These are phyloP conservation scores for Incurvaria masculella DNA, from an alignment of 2,888 invertebrate genomes.

Conservation along the genomic window DNA sequence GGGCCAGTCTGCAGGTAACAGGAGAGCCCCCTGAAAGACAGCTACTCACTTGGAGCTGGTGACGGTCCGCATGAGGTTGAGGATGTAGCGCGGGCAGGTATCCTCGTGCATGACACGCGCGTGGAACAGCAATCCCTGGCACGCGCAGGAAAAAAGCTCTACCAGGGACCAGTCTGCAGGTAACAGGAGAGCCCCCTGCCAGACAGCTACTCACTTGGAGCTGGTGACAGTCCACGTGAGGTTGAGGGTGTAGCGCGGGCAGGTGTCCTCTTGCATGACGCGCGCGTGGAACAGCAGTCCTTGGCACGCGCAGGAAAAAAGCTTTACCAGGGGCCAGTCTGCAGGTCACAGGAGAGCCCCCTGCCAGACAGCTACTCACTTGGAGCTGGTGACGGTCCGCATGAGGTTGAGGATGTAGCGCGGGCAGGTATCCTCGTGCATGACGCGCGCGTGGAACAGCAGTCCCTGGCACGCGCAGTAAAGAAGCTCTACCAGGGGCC, in stretches of 20 bases:
- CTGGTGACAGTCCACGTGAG: too few species aligned
- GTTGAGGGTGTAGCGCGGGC: too few species aligned
- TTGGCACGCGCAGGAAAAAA: too few species aligned
- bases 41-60: conserved; percentile 50
- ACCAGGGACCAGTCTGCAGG: conserved; percentile 39
- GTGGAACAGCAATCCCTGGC: conserved; percentile 52
- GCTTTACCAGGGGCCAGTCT: too few species aligned
- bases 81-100: conserved; percentile 51
- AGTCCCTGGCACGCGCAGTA: conserved; percentile 52
- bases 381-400: conserved; percentile 44
- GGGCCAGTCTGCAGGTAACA: too few species aligned
- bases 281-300: too few species aligned
- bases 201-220: too few species aligned
- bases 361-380: too few species aligned
- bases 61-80: conserved; percentile 49
- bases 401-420: conserved; percentile 52
- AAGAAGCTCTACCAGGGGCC: conserved; percentile 44
- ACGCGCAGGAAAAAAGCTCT: conserved; percentile 49
- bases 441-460: conserved; percentile 51
- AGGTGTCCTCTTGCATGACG: too few species aligned
- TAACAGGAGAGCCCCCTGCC: too few species aligned
- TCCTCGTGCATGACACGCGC: conserved; percentile 52
- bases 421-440: conserved; percentile 52
- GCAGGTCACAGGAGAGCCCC: too few species aligned
- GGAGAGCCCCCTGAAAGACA: too few species aligned